Evolutionary conservation across 2,888 invertebrate genomes (phyloP).

Genomic region (Limnephilus rhombicus): DNA sequence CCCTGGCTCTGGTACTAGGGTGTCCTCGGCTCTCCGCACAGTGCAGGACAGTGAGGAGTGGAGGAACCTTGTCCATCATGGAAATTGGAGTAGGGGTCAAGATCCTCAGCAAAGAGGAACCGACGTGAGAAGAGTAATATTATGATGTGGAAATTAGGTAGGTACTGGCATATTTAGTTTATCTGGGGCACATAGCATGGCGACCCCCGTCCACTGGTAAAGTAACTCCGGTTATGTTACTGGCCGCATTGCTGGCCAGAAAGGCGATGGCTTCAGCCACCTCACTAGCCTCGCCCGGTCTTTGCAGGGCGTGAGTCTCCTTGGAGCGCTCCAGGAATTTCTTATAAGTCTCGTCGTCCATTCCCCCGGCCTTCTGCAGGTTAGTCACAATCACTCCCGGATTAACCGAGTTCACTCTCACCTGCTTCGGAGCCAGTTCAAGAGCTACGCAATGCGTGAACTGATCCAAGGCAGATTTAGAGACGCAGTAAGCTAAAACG

Average conservation of each 20-base stretch:
- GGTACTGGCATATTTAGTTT: conserved; percentile 69
- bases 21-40: too few species aligned
- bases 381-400: conserved; percentile 95
- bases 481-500: conserved; percentile 93
- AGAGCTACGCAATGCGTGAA: conserved; percentile 95
- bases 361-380: conserved; percentile 91
- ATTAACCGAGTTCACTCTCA: conserved; percentile 94
- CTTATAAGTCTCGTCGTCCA: conserved; percentile 88
- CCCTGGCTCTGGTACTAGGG: too few species aligned
- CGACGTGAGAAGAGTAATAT: too few species aligned
- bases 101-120: too few species aligned
- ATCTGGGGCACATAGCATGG: conserved; percentile 95
- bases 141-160: neutral
- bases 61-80: too few species aligned
- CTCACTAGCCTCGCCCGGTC: conserved; percentile 90
- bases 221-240: conserved; percentile 93
- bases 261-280: conserved; percentile 95
- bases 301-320: conserved; percentile 94
- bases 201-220: conserved; percentile 97
- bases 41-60: too few species aligned
- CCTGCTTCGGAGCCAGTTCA: conserved; percentile 88
- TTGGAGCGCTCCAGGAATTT: conserved; percentile 91
- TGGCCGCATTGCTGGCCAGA: conserved; percentile 91
- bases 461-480: conserved; percentile 96
- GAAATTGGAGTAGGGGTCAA: too few species aligned